These are phyloP conservation scores for Galleria mellonella DNA, from an alignment of 1,140 invertebrate species.

Conservation along the genomic window DNA sequence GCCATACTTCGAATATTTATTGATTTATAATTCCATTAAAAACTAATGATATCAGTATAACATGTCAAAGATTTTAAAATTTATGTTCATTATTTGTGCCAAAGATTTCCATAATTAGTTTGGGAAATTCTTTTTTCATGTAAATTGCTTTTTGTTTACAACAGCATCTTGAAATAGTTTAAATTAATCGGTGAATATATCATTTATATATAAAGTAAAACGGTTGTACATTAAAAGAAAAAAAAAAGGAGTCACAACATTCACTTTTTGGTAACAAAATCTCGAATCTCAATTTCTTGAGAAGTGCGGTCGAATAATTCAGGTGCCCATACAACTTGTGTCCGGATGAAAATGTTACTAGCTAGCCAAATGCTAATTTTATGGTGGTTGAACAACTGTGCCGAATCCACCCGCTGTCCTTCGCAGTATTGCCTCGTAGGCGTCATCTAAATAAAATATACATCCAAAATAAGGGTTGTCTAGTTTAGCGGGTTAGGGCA, in stretches of 20 bases:
- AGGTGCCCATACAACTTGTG: slow-evolving; percentile 50
- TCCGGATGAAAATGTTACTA: slow-evolving; percentile 62
- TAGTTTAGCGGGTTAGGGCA: slow-evolving; percentile 13
- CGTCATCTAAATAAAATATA: slow-evolving; percentile 52
- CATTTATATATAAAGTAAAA: too few species aligned
- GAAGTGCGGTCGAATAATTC: slow-evolving; percentile 58
- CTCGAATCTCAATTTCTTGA: slow-evolving; percentile 36
- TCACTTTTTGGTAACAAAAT: slow-evolving; percentile 24
- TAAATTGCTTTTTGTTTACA: too few species aligned
- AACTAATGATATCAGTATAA: too few species aligned
- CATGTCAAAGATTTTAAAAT: too few species aligned
- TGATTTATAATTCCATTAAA: too few species aligned
- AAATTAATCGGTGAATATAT: too few species aligned
- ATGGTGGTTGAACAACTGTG: slow-evolving; percentile 74
- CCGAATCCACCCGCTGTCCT: slow-evolving; percentile 56
- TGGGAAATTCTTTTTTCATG: too few species aligned
- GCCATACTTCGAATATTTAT: too few species aligned
- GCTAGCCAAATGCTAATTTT: slow-evolving; percentile 74
- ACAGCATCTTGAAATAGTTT: too few species aligned
- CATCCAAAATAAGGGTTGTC: slow-evolving; percentile 19
- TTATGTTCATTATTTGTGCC: too few species aligned
- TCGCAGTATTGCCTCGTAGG: slow-evolving; percentile 55
- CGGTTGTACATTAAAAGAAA: too few species aligned
- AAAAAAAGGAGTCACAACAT: neutral
- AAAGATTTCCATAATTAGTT: too few species aligned